These are phyloP conservation scores for Poecile montanus DNA, from an alignment of 2,797 vertebrate genomes.

Conservation along the genomic window DNA sequence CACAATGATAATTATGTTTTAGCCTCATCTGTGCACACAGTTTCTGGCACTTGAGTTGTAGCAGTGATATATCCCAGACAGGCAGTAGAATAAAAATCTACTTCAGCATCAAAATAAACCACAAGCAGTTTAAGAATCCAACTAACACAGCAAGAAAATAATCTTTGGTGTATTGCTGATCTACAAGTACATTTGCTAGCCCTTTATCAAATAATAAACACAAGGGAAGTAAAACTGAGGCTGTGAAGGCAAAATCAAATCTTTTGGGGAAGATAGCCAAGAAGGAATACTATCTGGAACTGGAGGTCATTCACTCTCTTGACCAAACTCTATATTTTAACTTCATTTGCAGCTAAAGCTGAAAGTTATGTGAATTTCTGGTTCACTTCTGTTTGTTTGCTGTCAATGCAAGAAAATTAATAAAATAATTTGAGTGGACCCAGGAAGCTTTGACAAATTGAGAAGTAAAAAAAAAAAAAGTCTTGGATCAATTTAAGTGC, in stretches of 20 bases:
- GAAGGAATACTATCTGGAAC: background rate
- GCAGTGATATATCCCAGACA: slow-evolving; percentile 22
- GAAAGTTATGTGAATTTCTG: background rate
- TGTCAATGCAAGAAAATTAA: background rate
- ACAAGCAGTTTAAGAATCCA: slow-evolving; percentile 56
- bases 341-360: background rate
- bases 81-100: slow-evolving; percentile 29
- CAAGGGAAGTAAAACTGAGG: background rate
- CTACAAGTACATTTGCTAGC: slow-evolving; percentile 17
- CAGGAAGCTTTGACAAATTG: background rate
- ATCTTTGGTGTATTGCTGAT: slow-evolving; percentile 3
- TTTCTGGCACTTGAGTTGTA: background rate
- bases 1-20: background rate
- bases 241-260: slow-evolving; percentile 26
- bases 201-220: slow-evolving; percentile 43
- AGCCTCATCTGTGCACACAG: background rate
- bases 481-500: background rate
- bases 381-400: background rate
- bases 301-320: background rate
- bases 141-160: slow-evolving; percentile 44
- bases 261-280: slow-evolving; percentile 14
- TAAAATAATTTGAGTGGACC: background rate
- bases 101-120: slow-evolving; percentile 42
- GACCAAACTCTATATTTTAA: slow-evolving; percentile 17
- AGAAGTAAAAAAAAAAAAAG: background rate